Base-by-base conservation (phyloP, 2,888 invertebrate species). In the Agrochola lota region DNA sequence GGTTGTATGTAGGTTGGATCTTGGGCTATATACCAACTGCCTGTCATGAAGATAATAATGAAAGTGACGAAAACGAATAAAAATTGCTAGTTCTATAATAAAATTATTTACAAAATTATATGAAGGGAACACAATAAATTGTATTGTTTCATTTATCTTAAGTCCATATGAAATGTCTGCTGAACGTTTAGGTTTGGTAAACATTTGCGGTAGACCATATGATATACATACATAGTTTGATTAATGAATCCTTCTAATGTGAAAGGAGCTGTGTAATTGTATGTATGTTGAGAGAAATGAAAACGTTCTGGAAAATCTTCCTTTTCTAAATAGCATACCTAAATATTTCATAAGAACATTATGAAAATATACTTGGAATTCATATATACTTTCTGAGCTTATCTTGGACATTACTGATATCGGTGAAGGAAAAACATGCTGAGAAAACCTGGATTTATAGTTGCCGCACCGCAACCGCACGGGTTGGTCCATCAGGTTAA, bases 171-270 rank as follows among this genome's bases (percentile, higher is more conserved):
- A 55, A 73, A 49, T 63, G n/a, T 81, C 46, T 30, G 9, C 30
- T 40, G 55, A 55, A 74, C 23, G 35, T 71, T 63, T 52, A 64
- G 40, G 17, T 52, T 76, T 5, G 35, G 40, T 26, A 52, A 6
- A 76, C 20, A 57, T 81, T 49, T 76, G 76, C 76, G 40, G 63
- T 57, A 57, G 35, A 77, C 77, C 77, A 12, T 59, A n/a, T 23
- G 23, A n/a, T 55, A 40, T 59, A 66, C 15, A 55, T 15, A 6
- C 15, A 55, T 15, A 6, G 35, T 52, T 77, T 77, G 64, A 79
- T 79, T 60, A 82, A 79, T 82, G 52, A 55, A 82, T 26, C 23
- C 11, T 60, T 66, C 15, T 26, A 15, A 82, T 26, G 15, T 59
- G 15, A 59, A 49, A 43, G 30, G 49, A 30, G 49, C 82, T 66